Evolutionary conservation across 2,797 vertebrate genomes (phyloP), one percentile per base, ranked within the genome.

Genomic region (Acrossocheilus fasciatus): DNA sequence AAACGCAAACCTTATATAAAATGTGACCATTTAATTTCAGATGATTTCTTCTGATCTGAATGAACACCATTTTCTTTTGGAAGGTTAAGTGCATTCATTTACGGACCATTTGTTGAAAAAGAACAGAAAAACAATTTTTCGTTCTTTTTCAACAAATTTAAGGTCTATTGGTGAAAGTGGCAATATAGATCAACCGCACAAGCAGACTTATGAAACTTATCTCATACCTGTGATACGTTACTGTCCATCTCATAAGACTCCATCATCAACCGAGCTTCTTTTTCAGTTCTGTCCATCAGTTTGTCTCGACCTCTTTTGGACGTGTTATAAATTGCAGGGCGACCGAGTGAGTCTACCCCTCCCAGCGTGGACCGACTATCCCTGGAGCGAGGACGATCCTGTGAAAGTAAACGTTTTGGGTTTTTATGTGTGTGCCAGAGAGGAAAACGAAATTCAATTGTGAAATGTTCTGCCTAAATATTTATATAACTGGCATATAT

Each of bases 281-380:
- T 8, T 88, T 66, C 62, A 91, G 92, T 17, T 93, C 92, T 87
- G 88, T 92, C 41, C n/a, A 73, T 81, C 23, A 64, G 64, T 72
- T 84, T 88, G 12, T 87, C 88, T 52, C 90, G 76, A n/a, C 93
- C 91, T 73, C 93, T 90, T 6, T 93, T 93, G 0, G 94, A 94
- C 72, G 85, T 88, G 93, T 94, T 96, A 91, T 91, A 88, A 72
- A 96, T 89, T 45, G 92, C 88, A n/a, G 96, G 91, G 88, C 95
- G 90, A 80, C 95, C 86, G 15, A 96, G 94, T 15, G 96, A 93
- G 94, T 99, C 97, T 88, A 94, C 0, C 0, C 83, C 92, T 77
- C 92, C 85, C 66, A 98, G 90, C 0, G 97, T 98, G 23, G 98
- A 98, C 87, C 95, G 96, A 77, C 98, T 98, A 89, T 96, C 95